These are phyloP conservation scores for Peromyscus californicus DNA, from an alignment of 2,113 vertebrate species.

Conservation along the genomic window DNA sequence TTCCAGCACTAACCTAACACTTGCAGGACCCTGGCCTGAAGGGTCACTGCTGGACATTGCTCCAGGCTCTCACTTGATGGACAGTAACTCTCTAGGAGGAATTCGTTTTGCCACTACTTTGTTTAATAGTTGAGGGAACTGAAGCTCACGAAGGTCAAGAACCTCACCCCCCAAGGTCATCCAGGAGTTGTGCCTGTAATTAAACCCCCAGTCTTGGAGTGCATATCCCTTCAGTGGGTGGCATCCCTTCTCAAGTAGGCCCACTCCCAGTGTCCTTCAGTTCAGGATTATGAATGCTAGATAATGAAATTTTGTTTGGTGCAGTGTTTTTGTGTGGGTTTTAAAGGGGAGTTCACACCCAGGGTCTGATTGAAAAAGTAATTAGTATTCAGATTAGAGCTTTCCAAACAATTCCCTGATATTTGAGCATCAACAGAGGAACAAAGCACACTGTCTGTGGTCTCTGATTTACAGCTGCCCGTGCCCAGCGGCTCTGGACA, in stretches of 20 bases:
- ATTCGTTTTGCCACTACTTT: not conserved
- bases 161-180: not conserved
- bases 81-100: not conserved
- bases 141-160: not conserved
- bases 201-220: accelerated
- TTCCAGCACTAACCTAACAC: accelerated
- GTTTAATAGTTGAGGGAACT: not conserved
- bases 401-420: not conserved
- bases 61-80: not conserved
- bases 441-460: not conserved
- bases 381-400: conserved; percentile 67
- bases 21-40: not conserved
- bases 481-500: conserved; percentile 44
- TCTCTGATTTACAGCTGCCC: conserved; percentile 60
- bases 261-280: not conserved
- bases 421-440: not conserved
- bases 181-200: accelerated
- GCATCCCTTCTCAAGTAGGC: accelerated
- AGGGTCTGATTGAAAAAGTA: conserved; percentile 60
- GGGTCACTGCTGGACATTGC: accelerated
- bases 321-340: conserved; percentile 10
- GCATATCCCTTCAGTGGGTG: accelerated
- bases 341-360: conserved; percentile 48
- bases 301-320: conserved; percentile 35
- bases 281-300: not conserved